Base-by-base conservation (phyloP, 1,140 invertebrate species). In the Pseudachorutes palmiensis region DNA sequence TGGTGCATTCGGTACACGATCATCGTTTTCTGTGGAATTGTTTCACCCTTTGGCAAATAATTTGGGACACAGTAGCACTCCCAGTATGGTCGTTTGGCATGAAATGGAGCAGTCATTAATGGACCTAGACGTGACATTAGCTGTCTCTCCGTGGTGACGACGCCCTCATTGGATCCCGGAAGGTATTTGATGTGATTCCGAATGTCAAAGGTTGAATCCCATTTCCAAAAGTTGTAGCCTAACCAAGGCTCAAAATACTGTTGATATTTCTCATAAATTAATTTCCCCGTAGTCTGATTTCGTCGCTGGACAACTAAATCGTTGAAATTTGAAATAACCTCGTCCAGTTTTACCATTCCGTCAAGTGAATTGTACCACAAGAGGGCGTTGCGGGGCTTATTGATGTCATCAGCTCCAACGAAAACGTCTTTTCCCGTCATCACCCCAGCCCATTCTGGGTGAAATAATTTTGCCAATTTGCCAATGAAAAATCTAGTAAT, bases 1-100 rank as follows among this genome's bases (percentile, higher is more conserved):
- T 67, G 68, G 33, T 73, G 72, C 9, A 70, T 51, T 32, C 72
- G 59, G 26, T 69, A 62, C 29, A 73, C 45, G 19, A 31, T 26
- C 61, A 48, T 2, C 12, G 30, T 41, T 29, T 63, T 41, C 30
- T 26, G 9, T 22, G 41, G 19, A 3, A 5, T 9, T n/a, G 30
- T 9, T 5, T 9, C 28, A 14, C 22, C 30, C 29, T 63, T 63
- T 22, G 61, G 61, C 3, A 63, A 5, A 24, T 31, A 63, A 14
- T 63, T 63, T 28, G 26, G n/a, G 2, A 48, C 61, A 45, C 5
- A 14, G 36, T 12, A 26, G 31, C 26, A 24, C 19, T 63, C 61
- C 61, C 61, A 63, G 24, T 63, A 32, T 26, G 61, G 61, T n/a
- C 26, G 61, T 24, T 63, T 63, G 61, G 61, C 12, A 3, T 63